phyloP scores from a whole-genome alignment of 1,140 invertebrate species.

The Drosophila tsacasi region DNA sequence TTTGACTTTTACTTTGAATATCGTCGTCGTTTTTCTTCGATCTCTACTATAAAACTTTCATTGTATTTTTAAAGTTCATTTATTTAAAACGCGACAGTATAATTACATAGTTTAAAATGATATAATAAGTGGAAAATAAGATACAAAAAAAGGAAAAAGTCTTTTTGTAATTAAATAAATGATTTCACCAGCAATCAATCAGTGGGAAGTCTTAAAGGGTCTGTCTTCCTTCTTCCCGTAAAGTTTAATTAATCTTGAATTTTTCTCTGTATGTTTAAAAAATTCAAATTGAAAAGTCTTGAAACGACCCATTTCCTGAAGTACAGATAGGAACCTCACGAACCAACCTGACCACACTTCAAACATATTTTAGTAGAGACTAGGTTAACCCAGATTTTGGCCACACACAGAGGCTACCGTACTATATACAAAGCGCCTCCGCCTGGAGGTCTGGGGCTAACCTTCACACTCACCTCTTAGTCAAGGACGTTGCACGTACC shows the following conservation, averaged over 20 bases:
- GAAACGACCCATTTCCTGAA: neutral
- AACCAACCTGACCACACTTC: slow-evolving; percentile 7
- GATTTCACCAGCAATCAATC: too few relatives aligned
- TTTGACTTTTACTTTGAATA: too few relatives aligned
- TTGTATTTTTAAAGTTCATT: too few relatives aligned
- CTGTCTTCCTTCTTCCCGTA: neutral
- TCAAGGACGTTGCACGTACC: slow-evolving; percentile 71
- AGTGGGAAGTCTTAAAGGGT: neutral
- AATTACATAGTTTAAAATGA: too few relatives aligned
- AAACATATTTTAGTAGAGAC: slow-evolving; percentile 7
- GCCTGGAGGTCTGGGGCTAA: slow-evolving; percentile 28
- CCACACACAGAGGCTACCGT: slow-evolving; percentile 10
- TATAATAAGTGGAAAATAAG: too few relatives aligned
- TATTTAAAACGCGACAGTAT: too few relatives aligned
- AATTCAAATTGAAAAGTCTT: neutral
- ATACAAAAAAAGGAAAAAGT: too few relatives aligned
- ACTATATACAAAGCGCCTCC: slow-evolving; percentile 13
- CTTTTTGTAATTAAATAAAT: too few relatives aligned
- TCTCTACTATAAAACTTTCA: too few relatives aligned
- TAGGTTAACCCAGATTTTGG: slow-evolving; percentile 26
- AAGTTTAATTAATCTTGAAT: too few relatives aligned
- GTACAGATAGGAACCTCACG: neutral
- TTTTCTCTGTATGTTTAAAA: neutral
- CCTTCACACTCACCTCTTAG: slow-evolving; percentile 76
- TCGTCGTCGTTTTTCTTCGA: too few relatives aligned